phyloP scores from a whole-genome alignment of 2,797 vertebrate genomes.

The Hephaestus fuliginosus region DNA sequence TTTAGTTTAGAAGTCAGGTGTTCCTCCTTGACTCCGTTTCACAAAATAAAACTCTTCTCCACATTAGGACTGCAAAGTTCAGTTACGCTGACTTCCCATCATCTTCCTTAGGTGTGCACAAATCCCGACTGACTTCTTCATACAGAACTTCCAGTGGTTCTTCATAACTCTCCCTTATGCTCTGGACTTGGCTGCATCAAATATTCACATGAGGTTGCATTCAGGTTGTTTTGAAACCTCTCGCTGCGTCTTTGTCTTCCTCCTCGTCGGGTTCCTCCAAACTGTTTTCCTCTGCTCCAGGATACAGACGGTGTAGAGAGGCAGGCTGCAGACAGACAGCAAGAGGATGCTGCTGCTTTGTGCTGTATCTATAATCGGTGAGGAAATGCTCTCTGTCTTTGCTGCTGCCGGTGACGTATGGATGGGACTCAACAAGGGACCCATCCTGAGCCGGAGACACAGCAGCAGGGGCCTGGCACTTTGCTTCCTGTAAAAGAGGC shows the following conservation, averaged over 20 bases:
- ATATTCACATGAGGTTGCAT: constrained; percentile 11
- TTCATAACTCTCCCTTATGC: constrained; percentile 21
- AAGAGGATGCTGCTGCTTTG: constrained; percentile 63
- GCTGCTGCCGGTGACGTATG: constrained; percentile 71
- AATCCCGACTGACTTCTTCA: constrained; percentile 26
- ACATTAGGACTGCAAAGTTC: constrained; percentile 3
- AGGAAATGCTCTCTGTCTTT: constrained; percentile 65
- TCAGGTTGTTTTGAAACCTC: constrained; percentile 21
- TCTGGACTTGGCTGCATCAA: constrained; percentile 17
- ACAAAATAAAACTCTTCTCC: constrained; percentile 6
- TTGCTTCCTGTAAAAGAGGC: constrained; percentile 68
- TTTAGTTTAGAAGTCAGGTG: constrained; percentile 7
- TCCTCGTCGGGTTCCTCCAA: constrained; percentile 43
- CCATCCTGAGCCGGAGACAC: constrained; percentile 78
- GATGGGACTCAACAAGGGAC: constrained; percentile 77
- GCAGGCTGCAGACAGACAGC: constrained; percentile 55
- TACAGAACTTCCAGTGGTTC: constrained; percentile 30
- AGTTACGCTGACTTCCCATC: not conserved
- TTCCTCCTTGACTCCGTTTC: constrained; percentile 27
- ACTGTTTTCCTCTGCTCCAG: constrained; percentile 55
- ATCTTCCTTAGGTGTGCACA: constrained; percentile 3
- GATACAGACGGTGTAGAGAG: constrained; percentile 54
- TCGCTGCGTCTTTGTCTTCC: constrained; percentile 21
- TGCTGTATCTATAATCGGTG: constrained; percentile 52
- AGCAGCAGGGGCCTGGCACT: constrained; percentile 74